Evolutionary conservation across 2,888 invertebrate species (phyloP), one percentile per base, ranked within the genome.

Genomic region (Megamerina dolium): DNA sequence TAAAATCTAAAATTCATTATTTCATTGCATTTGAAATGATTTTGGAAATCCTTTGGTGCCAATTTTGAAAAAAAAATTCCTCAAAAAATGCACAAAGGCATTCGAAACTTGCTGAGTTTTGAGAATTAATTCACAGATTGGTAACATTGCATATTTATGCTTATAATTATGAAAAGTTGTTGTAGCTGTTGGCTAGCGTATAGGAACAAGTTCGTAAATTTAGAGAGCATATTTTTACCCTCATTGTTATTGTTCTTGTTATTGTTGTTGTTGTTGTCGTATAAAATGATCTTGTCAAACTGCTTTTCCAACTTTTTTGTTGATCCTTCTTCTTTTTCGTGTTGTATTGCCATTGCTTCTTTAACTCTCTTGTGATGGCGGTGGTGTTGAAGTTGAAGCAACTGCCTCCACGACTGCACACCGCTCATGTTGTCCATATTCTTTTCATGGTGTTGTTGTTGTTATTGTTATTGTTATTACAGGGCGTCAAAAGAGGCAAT

Each of bases 181-280:
- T n/a, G n/a, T n/a, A n/a, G n/a, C n/a, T n/a, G n/a, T n/a, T n/a
- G n/a, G n/a, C n/a, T n/a, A n/a, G n/a, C n/a, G n/a, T n/a, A n/a
- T n/a, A n/a, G 48, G 51, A 61, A 56, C 57, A 52, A 59, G 59
- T 59, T 63, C 55, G 61, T 60, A 50, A 59, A 57, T 63, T 58
- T 60, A 57, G 58, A 53, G 53, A 51, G 40, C 39, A 12, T 13
- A 30, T 32, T 1, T 12, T 29, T 31, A 17, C n/a, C n/a, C n/a
- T n/a, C n/a, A n/a, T n/a, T n/a, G n/a, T n/a, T n/a, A n/a, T n/a
- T n/a, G n/a, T n/a, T n/a, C n/a, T n/a, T n/a, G n/a, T n/a, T n/a
- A n/a, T n/a, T n/a, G n/a, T n/a, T n/a, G n/a, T n/a, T 10, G 26
- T 34, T 14, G 5, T 18, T 10, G 23, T 39, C 16, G 29, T 16